Evolutionary conservation across 2,888 invertebrate genomes (phyloP).

Genomic region (Eledona agricola): DNA sequence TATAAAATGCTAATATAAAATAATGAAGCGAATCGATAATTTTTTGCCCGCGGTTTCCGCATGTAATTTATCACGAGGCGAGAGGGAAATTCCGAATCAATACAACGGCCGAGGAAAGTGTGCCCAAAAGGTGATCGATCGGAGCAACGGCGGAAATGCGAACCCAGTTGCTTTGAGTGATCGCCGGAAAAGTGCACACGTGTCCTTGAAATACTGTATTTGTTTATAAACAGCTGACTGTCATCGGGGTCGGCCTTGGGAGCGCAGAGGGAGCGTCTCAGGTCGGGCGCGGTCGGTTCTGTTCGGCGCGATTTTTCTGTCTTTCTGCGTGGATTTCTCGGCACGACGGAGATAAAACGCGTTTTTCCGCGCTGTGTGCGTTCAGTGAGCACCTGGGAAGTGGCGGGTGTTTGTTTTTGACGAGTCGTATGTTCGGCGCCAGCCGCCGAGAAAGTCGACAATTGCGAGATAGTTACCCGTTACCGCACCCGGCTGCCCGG

Average conservation of each 20-base stretch:
- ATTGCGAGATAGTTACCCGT: slow-evolving; percentile 22
- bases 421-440: slow-evolving; percentile 1
- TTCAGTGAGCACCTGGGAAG: slow-evolving; percentile 1
- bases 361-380: slow-evolving; percentile 4
- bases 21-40: slow-evolving; percentile 29
- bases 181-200: slow-evolving; percentile 22
- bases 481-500: slow-evolving; percentile 40
- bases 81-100: slow-evolving; percentile 22
- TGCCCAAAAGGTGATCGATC: neutral
- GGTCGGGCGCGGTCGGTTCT: slow-evolving; percentile 16
- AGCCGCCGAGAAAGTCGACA: slow-evolving; percentile 5
- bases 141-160: neutral
- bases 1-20: slow-evolving; percentile 25
- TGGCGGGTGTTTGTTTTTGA: slow-evolving; percentile 3
- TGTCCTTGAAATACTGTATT: slow-evolving; percentile 37
- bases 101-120: slow-evolving; percentile 13
- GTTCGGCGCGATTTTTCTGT: slow-evolving; percentile 2
- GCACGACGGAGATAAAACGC: slow-evolving; percentile 8
- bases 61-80: slow-evolving; percentile 24
- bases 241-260: slow-evolving; percentile 32
- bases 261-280: slow-evolving; percentile 7
- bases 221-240: slow-evolving; percentile 43
- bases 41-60: slow-evolving; percentile 29
- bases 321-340: slow-evolving; percentile 3
- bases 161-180: slow-evolving; percentile 28